Evolutionary conservation across 2,888 invertebrate genomes (phyloP).

Genomic region (Sicus ferrugineus): DNA sequence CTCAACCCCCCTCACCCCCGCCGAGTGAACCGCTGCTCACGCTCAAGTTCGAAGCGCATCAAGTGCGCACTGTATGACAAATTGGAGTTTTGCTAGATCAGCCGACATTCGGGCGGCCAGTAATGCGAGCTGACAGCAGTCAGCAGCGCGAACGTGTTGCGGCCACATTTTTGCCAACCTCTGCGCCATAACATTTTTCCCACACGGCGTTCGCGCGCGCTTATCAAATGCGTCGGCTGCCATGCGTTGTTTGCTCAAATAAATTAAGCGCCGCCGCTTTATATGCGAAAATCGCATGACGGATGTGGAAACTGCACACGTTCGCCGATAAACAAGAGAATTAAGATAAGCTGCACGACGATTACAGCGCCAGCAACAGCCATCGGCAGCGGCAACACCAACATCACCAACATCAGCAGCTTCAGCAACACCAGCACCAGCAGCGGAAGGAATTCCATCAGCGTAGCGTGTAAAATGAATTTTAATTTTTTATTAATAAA

Average conservation of each 20-base stretch:
- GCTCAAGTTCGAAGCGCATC: not conserved
- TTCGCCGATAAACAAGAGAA: constrained; percentile 10
- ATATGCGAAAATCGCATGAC: constrained; percentile 26
- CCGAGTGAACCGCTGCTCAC: too few relatives aligned
- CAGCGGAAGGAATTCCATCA: not conserved
- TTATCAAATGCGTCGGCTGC: not conserved
- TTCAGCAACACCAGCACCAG: not conserved
- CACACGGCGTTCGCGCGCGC: not conserved
- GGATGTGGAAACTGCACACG: not conserved
- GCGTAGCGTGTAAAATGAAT: not conserved
- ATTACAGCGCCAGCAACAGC: not conserved
- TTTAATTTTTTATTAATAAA: not conserved
- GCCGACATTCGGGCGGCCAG: not conserved
- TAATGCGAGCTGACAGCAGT: too few relatives aligned
- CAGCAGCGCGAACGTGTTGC: constrained; percentile 5
- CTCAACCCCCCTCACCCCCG: not conserved
- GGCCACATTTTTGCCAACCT: not conserved
- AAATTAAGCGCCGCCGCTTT: constrained; percentile 8
- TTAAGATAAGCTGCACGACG: constrained; percentile 8
- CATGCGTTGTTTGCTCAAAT: constrained; percentile 10
- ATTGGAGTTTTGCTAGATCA: not conserved
- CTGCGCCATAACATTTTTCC: not conserved
- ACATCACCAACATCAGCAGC: not conserved
- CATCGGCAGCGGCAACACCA: not conserved
- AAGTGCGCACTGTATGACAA: not conserved